phyloP scores from a whole-genome alignment of 2,113 vertebrate species.

The Micromys minutus region DNA sequence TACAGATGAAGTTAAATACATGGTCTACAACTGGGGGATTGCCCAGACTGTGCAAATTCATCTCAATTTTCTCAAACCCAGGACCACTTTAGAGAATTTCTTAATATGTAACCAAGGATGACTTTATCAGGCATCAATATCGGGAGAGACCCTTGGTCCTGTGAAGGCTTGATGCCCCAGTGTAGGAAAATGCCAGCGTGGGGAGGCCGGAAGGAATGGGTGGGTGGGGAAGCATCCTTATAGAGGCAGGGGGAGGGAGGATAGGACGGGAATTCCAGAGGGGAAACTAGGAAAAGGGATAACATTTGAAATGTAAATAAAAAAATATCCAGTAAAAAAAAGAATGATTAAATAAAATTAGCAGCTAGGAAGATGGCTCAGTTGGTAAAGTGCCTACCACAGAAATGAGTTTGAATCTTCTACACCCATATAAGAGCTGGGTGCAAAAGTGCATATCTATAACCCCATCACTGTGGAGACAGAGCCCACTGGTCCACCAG shows the following conservation, averaged over 20 bases:
- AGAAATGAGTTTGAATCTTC: background rate
- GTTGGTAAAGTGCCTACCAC: background rate
- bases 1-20: conserved; percentile 8
- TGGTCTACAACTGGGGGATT: background rate
- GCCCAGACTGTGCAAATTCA: background rate
- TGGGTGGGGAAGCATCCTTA: too few species aligned
- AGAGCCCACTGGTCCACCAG: background rate
- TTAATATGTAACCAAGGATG: too few species aligned
- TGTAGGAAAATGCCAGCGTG: too few species aligned
- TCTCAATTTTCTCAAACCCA: conserved; percentile 19
- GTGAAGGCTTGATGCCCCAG: too few species aligned
- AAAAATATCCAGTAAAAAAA: too few species aligned
- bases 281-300: too few species aligned
- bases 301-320: too few species aligned
- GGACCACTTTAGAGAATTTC: background rate
- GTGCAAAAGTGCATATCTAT: background rate
- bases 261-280: too few species aligned
- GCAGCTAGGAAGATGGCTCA: background rate
- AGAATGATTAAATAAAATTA: conserved; percentile 22
- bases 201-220: too few species aligned
- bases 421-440: background rate
- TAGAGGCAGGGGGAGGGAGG: too few species aligned
- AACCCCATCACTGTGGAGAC: background rate
- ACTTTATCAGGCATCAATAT: too few species aligned
- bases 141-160: too few species aligned